Evolutionary conservation across 2,797 vertebrate species (phyloP).

Genomic region (Microcaecilia unicolor): DNA sequence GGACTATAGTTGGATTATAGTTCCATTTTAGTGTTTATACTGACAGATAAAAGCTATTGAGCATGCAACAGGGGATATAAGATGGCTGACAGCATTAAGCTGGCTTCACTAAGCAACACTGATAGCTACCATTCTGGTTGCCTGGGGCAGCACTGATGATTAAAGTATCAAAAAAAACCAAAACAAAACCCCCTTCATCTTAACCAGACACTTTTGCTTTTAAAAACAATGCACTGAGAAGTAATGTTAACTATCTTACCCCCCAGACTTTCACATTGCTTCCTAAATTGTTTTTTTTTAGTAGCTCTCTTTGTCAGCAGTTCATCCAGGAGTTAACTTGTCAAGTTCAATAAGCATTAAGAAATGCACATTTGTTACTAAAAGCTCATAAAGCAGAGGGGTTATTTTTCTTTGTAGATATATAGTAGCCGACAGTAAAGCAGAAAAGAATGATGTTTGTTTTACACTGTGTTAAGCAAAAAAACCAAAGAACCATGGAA

Average conservation of each 20-base stretch:
- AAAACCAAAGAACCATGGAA: conserved; percentile 11
- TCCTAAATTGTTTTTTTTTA: conserved; percentile 38
- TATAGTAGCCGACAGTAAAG: conserved; percentile 21
- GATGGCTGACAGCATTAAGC: conserved; percentile 40
- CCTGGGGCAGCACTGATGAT: conserved; percentile 32
- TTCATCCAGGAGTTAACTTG: conserved; percentile 36
- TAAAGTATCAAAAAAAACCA: conserved; percentile 39
- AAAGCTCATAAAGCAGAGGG: conserved; percentile 31
- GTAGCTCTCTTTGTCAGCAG: conserved; percentile 32
- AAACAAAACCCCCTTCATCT: no score
- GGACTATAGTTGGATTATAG: conserved; percentile 31
- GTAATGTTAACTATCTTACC: conserved; percentile 35
- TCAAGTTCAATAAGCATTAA: conserved; percentile 34
- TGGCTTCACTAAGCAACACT: conserved; percentile 40
- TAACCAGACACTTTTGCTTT: conserved; percentile 18
- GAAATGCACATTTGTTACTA: conserved; percentile 26
- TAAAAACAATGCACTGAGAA: conserved; percentile 23
- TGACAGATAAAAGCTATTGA: conserved; percentile 31
- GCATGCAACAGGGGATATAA: conserved; percentile 34
- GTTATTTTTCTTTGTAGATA: conserved; percentile 24
- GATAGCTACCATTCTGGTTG: conserved; percentile 36
- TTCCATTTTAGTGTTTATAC: conserved; percentile 35
- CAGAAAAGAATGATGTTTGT: conserved; percentile 14
- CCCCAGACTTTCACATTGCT: conserved; percentile 29
- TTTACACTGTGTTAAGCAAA: conserved; percentile 11